Evolutionary conservation across 1,140 invertebrate genomes (phyloP).

Genomic region (Nephila pilipes): DNA sequence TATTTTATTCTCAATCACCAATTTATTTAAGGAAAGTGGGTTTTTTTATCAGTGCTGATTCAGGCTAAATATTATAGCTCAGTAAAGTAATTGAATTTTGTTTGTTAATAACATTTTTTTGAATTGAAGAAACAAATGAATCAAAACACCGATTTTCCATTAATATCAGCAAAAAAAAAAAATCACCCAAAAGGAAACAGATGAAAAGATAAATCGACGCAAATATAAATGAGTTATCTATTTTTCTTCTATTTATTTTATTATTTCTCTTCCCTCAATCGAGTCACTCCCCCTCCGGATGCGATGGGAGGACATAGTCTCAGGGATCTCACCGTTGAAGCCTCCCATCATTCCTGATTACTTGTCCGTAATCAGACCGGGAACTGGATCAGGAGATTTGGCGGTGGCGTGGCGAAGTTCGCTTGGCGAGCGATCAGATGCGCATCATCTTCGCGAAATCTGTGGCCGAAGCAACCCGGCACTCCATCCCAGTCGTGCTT

Average conservation of each 20-base stretch:
- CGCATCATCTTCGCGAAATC: not conserved
- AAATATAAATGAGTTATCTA: not conserved
- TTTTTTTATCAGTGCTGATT: too few species aligned
- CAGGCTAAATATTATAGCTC: too few species aligned
- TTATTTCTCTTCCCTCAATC: not conserved
- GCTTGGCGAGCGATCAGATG: not conserved
- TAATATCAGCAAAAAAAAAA: not conserved
- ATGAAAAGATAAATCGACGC: constrained; percentile 15
- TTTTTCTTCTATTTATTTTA: not conserved
- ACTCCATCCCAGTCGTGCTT: constrained; percentile 1
- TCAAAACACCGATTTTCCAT: too few species aligned
- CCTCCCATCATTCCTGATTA: constrained; percentile 10
- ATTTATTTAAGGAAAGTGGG: too few species aligned
- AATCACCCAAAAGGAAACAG: not conserved
- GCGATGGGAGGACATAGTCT: not conserved
- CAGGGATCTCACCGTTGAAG: not conserved
- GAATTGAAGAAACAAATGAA: too few species aligned
- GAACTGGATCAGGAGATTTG: not conserved
- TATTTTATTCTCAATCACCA: too few species aligned
- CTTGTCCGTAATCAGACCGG: not conserved
- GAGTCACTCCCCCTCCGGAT: not conserved
- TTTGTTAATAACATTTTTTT: too few species aligned
- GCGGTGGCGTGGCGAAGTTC: constrained; percentile 4
- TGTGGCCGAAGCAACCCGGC: not conserved
- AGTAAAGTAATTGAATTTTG: too few species aligned